phyloP scores from a whole-genome alignment of 1,140 invertebrate species.

The Philopotamus ludificatus region DNA sequence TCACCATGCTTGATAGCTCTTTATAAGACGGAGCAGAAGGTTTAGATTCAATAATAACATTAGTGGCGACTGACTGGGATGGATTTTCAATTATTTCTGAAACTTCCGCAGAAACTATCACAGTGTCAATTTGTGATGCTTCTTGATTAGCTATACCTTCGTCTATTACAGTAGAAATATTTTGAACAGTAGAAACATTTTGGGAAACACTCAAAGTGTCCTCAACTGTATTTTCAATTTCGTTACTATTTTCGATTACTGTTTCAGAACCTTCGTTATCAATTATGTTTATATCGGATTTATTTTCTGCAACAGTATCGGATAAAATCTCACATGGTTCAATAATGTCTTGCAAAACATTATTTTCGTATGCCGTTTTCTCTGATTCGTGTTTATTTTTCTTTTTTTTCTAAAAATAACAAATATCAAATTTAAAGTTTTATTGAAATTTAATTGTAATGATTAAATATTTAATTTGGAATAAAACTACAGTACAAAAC shows the following conservation, averaged over 20 bases:
- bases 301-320: neutral
- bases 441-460: neutral
- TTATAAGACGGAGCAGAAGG: slow-evolving; percentile 18
- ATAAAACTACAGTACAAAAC: neutral
- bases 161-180: too few relatives aligned
- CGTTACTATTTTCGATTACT: too few relatives aligned
- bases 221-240: neutral
- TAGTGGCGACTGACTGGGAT: neutral
- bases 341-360: too few relatives aligned
- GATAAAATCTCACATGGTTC: too few relatives aligned
- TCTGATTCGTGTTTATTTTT: neutral
- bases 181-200: too few relatives aligned
- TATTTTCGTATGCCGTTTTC: neutral
- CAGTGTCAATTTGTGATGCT: neutral
- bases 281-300: neutral
- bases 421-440: neutral
- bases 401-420: neutral
- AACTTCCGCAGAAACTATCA: neutral
- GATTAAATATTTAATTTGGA: neutral
- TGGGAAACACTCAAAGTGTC: too few relatives aligned
- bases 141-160: too few relatives aligned
- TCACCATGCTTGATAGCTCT: slow-evolving; percentile 15
- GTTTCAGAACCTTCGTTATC: too few relatives aligned
- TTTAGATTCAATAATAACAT: neutral
- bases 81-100: neutral